phyloP scores from a whole-genome alignment of 2,113 vertebrate species.

The Uria aalge region DNA sequence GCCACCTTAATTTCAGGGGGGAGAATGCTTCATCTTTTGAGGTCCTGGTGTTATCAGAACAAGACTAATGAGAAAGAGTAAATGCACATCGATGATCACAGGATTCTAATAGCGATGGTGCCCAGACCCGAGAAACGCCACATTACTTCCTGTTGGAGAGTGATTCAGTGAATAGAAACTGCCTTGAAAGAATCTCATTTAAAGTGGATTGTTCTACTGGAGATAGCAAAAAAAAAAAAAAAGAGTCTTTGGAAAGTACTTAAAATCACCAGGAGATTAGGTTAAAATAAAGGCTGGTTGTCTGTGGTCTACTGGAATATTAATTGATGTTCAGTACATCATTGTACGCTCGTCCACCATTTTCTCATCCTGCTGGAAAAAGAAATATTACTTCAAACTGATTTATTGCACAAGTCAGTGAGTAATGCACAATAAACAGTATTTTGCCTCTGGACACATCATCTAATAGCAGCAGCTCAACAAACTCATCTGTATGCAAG shows the following conservation, averaged over 20 bases:
- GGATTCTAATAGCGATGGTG: background rate
- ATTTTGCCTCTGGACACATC: background rate
- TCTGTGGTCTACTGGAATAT: background rate
- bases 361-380: background rate
- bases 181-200: background rate
- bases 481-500: background rate
- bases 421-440: background rate
- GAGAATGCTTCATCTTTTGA: background rate
- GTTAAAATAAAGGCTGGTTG: background rate
- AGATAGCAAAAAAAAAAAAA: background rate
- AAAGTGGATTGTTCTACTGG: background rate
- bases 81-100: background rate
- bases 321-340: constrained; percentile 12
- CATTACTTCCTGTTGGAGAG: background rate
- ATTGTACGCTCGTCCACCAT: constrained; percentile 6
- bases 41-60: background rate
- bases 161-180: background rate
- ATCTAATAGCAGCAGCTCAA: background rate
- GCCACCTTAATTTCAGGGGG: background rate
- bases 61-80: background rate
- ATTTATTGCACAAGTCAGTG: background rate
- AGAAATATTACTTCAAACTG: background rate
- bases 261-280: background rate
- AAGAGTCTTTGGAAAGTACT: background rate
- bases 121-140: background rate